These are phyloP conservation scores for Pyralis farinalis DNA, from an alignment of 2,888 invertebrate species.

Conservation along the genomic window DNA sequence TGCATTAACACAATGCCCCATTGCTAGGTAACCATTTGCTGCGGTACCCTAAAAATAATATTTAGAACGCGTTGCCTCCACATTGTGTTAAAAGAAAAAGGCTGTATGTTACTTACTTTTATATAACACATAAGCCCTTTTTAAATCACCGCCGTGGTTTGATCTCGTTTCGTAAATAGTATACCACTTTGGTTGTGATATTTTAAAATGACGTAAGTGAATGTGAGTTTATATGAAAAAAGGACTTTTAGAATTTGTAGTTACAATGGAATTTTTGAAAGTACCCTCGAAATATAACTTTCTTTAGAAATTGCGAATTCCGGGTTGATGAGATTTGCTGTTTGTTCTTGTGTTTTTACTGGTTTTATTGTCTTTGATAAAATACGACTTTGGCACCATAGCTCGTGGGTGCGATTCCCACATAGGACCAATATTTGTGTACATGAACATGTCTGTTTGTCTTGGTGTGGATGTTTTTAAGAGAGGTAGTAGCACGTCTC, in stretches of 20 bases:
- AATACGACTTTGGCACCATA: too few relatives aligned
- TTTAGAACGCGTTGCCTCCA: too few relatives aligned
- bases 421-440: too few relatives aligned
- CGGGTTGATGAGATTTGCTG: background rate
- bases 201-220: background rate
- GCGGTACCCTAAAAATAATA: too few relatives aligned
- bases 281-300: slow-evolving; percentile 6
- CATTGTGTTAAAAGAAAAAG: slow-evolving; percentile 22
- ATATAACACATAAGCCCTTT: slow-evolving; percentile 36
- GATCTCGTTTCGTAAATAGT: slow-evolving; percentile 58
- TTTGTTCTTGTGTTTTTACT: too few relatives aligned
- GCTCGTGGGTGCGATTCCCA: too few relatives aligned
- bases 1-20: too few relatives aligned
- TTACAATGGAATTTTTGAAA: background rate
- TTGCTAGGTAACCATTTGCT: too few relatives aligned
- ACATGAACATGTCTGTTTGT: too few relatives aligned
- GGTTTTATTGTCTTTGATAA: too few relatives aligned
- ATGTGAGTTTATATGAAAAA: background rate
- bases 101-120: slow-evolving; percentile 28
- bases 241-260: background rate
- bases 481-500: too few relatives aligned
- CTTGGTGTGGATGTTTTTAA: too few relatives aligned
- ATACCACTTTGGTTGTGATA: slow-evolving; percentile 42
- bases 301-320: background rate
- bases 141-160: slow-evolving; percentile 25